Conservation (phyloP, 2,888 invertebrate genomes). For the Leucoptera coffeella region DNA sequence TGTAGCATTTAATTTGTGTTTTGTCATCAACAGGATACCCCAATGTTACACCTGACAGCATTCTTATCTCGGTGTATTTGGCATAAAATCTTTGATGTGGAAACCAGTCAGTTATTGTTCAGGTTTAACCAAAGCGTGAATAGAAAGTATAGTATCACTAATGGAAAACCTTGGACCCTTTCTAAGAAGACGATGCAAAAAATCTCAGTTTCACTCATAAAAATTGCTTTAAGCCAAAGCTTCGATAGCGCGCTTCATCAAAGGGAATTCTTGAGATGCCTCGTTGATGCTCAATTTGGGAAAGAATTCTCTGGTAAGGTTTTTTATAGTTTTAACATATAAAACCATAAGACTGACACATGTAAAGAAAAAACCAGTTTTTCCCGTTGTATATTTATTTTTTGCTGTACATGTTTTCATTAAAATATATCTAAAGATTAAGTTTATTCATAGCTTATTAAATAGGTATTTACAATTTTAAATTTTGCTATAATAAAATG, state of each 20-base stretch:
- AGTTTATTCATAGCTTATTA: no score
- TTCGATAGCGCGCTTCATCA: conserved; percentile 60
- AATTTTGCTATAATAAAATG: no score
- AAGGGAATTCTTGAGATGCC: conserved; percentile 54
- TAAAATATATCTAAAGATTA: no score
- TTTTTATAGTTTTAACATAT: no score
- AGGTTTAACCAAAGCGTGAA: conserved; percentile 28
- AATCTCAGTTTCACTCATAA: conserved; percentile 53
- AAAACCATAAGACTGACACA: no score
- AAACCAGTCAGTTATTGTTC: conserved; percentile 21
- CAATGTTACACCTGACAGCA: conserved; percentile 51
- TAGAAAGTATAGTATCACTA: conserved; percentile 29
- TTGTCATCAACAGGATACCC: conserved; percentile 64
- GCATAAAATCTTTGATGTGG: conserved; percentile 35
- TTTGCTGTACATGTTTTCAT: no score
- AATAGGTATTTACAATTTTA: not conserved
- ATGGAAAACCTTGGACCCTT: conserved; percentile 20
- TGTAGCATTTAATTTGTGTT: no score
- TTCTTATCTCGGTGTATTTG: conserved; percentile 52
- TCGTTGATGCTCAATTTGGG: conserved; percentile 52
- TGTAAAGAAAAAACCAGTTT: no score
- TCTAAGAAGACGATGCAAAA: conserved; percentile 50
- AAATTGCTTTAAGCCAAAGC: conserved; percentile 53
- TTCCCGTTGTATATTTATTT: no score
- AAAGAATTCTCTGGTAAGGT: conserved; percentile 41